Evolutionary conservation across 1,140 invertebrate species (phyloP), one percentile per base, ranked within the genome.

Genomic region (Drosophila pachea): DNA sequence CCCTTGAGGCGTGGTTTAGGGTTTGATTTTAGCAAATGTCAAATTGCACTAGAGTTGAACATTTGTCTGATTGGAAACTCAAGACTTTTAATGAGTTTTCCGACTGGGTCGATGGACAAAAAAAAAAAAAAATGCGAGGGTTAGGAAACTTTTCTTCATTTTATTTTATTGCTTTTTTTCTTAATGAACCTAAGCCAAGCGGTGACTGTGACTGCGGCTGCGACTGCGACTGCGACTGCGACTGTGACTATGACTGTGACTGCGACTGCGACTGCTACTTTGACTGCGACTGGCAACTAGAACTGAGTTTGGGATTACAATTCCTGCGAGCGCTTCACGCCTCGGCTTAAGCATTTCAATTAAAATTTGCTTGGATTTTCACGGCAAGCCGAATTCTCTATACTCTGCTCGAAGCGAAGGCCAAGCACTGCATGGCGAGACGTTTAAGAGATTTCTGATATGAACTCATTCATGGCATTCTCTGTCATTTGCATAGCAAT

Each of bases 11-110:
- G n/a, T 2, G 22, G 29, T 5, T 9, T 2, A 11, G 14, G 50
- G 32, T 35, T 53, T 36, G 35, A 38, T 29, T 22, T 38, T 22
- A 32, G 7, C 38, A 55, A 55, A 55, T 55, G 53, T 55, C 38
- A 42, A 32, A 32, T 43, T 56, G 38, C 8, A 33, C 14, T 7
- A 4, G 32, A 59, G 56, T 14, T 22, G 16, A n/a, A 47, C 43
- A 36, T 48, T 48, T 48, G 56, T 56, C 54, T 45, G 54, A 56
- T 56, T 56, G 40, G 54, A 45, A 45, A 59, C 56, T 36, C 43
- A 48, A 59, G 56, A 47, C 43, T 59, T 59, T 47, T 59, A 59
- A 59, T 59, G 43, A 59, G 56, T 59, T 59, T 36, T 59, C 9
- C 33, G 31, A 47, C 31, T 48, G 32, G 32, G 32, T 14, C n/a